Evolutionary conservation across 1,140 invertebrate species (phyloP).

Genomic region (Bombyx mori): ASM3026992v2 NC_085111.1:4454001-4454500

Average conservation of each 20-base stretch:
- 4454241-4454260: conserved; percentile 41
- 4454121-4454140: conserved; percentile 4
- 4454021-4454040: no score
- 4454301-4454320: no score
- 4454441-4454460: background rate
- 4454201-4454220: conserved; percentile 12
- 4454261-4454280: conserved; percentile 24
- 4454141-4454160: background rate
- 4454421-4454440: background rate
- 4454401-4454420: background rate
- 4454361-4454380: background rate
- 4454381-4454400: background rate
- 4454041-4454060: no score
- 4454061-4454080: no score
- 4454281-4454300: no score
- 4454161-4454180: conserved; percentile 9
- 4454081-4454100: no score
- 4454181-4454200: conserved; percentile 16
- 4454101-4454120: no score
- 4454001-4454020: no score
- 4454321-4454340: background rate
- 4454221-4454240: conserved; percentile 51
- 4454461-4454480: no score
- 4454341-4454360: background rate
- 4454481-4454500: no score